These are phyloP conservation scores for Podotricha telesiphe DNA, from an alignment of 2,888 invertebrate species.

Conservation along the genomic window DNA sequence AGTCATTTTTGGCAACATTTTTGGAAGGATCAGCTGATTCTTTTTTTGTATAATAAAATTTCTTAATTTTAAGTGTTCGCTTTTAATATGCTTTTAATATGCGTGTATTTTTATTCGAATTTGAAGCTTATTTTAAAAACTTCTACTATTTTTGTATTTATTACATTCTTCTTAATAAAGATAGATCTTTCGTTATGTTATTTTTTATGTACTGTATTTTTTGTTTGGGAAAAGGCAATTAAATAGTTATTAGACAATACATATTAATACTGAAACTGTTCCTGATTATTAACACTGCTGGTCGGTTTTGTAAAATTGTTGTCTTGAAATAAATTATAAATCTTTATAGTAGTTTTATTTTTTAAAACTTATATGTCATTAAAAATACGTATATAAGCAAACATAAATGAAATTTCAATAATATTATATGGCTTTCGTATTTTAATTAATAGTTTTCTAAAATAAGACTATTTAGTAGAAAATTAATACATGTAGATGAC, in stretches of 20 bases:
- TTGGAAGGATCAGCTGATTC: conserved; percentile 70
- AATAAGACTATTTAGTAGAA: conserved; percentile 6
- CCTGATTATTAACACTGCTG: conserved; percentile 28
- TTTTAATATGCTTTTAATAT: conserved; percentile 12
- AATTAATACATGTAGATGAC: not conserved
- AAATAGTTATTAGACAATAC: conserved; percentile 15
- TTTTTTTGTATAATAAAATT: conserved; percentile 36
- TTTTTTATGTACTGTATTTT: not conserved
- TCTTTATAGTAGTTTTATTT: conserved; percentile 17
- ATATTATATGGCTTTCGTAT: too few species aligned
- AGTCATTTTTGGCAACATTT: conserved; percentile 66
- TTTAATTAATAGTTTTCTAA: too few species aligned
- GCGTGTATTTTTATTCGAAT: conserved; percentile 14
- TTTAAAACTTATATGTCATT: too few species aligned
- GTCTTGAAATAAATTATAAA: conserved; percentile 35
- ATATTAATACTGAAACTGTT: not conserved
- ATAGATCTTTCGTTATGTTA: not conserved
- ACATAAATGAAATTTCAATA: too few species aligned
- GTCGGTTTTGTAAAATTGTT: conserved; percentile 36
- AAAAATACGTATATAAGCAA: too few species aligned
- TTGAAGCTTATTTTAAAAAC: not conserved
- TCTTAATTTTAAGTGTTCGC: conserved; percentile 26
- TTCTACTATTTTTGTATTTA: not conserved
- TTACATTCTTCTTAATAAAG: not conserved
- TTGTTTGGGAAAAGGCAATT: conserved; percentile 4